Percentiles rank a stretch among this genome's conserved stretches.
Conservation (phyloP, 2,797 vertebrate genomes). For the Galagoides demidoff region DNA sequence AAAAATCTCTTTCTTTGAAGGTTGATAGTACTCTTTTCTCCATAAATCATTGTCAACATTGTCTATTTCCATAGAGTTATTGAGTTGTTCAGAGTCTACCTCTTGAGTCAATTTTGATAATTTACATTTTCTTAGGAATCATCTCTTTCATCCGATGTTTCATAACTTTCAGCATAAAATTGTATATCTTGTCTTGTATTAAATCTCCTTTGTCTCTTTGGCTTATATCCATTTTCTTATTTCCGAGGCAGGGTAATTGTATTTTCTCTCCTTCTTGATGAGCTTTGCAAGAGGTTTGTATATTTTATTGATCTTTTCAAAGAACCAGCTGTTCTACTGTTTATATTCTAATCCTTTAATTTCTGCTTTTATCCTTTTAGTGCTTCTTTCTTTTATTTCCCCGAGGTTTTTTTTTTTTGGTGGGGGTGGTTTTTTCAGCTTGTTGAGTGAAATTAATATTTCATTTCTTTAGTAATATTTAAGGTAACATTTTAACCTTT, state of each 20-base stretch:
- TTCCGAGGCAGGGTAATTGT: conserved; percentile 56
- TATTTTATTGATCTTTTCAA: conserved; percentile 73
- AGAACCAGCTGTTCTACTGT: conserved; percentile 67
- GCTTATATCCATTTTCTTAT: conserved; percentile 50
- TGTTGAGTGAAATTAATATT: conserved; percentile 43
- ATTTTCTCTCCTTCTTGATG: conserved; percentile 66
- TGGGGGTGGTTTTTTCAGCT: background rate
- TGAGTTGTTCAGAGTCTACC: conserved; percentile 35
- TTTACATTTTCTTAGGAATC: conserved; percentile 52
- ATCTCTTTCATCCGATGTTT: background rate
- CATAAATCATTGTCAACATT: conserved; percentile 7
- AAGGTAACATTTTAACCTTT: background rate
- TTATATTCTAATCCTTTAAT: conserved; percentile 74
- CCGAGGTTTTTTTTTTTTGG: conserved; percentile 69
- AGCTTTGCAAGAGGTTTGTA: conserved; percentile 61
- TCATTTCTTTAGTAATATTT: conserved; percentile 45
- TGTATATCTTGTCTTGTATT: background rate
- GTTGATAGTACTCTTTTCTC: background rate
- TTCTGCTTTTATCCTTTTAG: conserved; percentile 74
- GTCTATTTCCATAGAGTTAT: background rate
- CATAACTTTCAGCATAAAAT: conserved; percentile 35
- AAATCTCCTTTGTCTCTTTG: conserved; percentile 54
- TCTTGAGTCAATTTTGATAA: conserved; percentile 54
- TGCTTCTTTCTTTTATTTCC: conserved; percentile 63
- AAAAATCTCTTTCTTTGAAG: background rate